These are phyloP conservation scores for Meandrusa payeni DNA, from an alignment of 2,888 invertebrate genomes.

Conservation along the genomic window DNA sequence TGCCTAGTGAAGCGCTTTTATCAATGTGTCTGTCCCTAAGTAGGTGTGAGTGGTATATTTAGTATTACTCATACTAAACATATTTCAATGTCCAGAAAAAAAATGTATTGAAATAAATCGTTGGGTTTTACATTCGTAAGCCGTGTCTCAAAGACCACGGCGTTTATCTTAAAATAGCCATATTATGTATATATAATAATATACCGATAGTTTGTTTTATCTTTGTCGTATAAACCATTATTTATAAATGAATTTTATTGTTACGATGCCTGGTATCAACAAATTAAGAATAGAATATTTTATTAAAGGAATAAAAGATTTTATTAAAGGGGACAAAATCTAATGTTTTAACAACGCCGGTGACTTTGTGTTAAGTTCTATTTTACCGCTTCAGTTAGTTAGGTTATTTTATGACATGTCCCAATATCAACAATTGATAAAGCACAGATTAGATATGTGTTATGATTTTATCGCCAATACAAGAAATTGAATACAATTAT, in stretches of 20 bases:
- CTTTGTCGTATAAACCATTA: constrained; percentile 4
- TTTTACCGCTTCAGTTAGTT: background rate
- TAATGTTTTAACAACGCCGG: no score
- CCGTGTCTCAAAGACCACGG: no score
- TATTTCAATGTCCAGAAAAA: no score
- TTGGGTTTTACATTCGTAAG: no score
- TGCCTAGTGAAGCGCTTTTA: no score
- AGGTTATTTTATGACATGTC: no score
- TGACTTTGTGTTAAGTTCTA: no score
- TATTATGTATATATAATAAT: constrained; percentile 10
- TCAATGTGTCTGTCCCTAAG: no score
- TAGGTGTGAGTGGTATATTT: no score
- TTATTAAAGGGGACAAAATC: background rate
- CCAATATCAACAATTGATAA: constrained; percentile 5
- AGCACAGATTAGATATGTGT: constrained; percentile 13
- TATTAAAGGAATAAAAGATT: background rate
- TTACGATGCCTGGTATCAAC: constrained; percentile 10
- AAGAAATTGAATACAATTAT: constrained; percentile 31
- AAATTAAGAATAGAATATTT: background rate
- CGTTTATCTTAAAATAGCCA: no score
- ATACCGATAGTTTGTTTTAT: constrained; percentile 6
- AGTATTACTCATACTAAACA: no score
- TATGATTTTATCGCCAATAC: constrained; percentile 3
- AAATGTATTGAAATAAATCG: no score
- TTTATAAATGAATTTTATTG: constrained; percentile 15